A percentile compares a stretch with the other conserved stretches of the same genome.
Conservation (phyloP, 2,888 invertebrate species). For the Eutolmus rufibarbis region DNA sequence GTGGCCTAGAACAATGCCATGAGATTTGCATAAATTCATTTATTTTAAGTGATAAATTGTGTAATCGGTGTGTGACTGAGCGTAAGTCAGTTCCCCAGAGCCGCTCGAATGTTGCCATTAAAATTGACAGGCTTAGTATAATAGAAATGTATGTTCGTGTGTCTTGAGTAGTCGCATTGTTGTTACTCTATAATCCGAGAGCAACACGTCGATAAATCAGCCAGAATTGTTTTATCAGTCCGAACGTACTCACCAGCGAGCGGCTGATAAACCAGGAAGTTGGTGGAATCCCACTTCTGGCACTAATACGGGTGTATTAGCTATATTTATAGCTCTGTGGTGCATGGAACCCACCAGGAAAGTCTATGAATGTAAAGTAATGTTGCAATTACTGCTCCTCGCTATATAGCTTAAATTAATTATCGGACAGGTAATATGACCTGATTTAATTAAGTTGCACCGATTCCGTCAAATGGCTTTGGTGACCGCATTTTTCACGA, state of each 20-base stretch:
- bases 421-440: constrained; percentile 9
- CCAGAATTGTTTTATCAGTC: neutral
- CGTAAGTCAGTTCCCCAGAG: neutral
- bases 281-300: neutral
- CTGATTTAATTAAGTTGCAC: constrained; percentile 13
- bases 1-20: neutral
- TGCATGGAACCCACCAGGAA: neutral
- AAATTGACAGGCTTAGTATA: neutral
- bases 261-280: neutral
- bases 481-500: neutral
- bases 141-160: neutral
- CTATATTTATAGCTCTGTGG: neutral
- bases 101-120: neutral
- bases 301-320: neutral
- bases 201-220: neutral
- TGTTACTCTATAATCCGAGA: neutral
- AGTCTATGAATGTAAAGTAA: neutral
- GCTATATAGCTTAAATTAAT: neutral
- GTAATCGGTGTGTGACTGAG: constrained; percentile 1
- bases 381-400: neutral
- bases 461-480: neutral
- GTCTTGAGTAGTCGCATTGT: neutral
- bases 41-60: constrained; percentile 25
- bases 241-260: neutral
- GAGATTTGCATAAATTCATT: neutral